Percentiles rank a stretch among this genome's conserved stretches.
These are phyloP conservation scores for Euwallacea similis DNA, from an alignment of 1,140 invertebrate species.

Conservation along the genomic window DNA sequence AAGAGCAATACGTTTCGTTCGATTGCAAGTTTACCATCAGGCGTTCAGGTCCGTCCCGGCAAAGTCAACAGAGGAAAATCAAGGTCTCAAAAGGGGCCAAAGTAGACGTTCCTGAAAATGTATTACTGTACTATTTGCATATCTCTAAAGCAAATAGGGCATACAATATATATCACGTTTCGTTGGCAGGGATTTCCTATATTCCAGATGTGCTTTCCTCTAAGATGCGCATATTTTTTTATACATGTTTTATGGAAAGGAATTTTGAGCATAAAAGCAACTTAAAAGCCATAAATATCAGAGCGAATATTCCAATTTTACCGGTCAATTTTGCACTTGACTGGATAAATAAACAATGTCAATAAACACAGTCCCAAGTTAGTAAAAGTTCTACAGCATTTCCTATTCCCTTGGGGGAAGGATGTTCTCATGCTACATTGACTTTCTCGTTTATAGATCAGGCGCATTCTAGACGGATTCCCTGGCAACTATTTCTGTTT, in stretches of 20 bases:
- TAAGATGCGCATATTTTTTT: constrained; percentile 1
- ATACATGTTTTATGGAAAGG: background rate
- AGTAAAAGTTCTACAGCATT: constrained; percentile 18
- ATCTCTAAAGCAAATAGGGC: background rate
- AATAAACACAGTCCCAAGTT: constrained; percentile 21
- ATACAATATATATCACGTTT: background rate
- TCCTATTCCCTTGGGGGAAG: constrained; percentile 6
- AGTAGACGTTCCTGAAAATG: background rate
- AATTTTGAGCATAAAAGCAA: background rate
- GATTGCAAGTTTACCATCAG: too few species aligned
- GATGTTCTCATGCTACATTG: background rate
- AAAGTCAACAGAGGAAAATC: too few species aligned
- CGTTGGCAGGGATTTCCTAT: background rate
- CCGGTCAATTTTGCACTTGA: constrained; percentile 27
- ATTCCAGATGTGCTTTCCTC: background rate
- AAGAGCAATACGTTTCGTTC: too few species aligned
- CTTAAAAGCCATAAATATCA: constrained; percentile 10
- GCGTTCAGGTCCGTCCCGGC: too few species aligned
- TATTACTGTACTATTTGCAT: constrained; percentile 1
- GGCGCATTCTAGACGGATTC: too few species aligned
- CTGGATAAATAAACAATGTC: constrained; percentile 22
- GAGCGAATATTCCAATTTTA: constrained; percentile 20
- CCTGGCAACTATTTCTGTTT: too few species aligned
- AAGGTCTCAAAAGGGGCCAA: background rate
- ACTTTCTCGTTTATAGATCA: background rate